Percentiles rank a stretch among this genome's conserved stretches.
Evolutionary conservation across 2,113 vertebrate genomes (phyloP).

Genomic region (Gavia stellata): DNA sequence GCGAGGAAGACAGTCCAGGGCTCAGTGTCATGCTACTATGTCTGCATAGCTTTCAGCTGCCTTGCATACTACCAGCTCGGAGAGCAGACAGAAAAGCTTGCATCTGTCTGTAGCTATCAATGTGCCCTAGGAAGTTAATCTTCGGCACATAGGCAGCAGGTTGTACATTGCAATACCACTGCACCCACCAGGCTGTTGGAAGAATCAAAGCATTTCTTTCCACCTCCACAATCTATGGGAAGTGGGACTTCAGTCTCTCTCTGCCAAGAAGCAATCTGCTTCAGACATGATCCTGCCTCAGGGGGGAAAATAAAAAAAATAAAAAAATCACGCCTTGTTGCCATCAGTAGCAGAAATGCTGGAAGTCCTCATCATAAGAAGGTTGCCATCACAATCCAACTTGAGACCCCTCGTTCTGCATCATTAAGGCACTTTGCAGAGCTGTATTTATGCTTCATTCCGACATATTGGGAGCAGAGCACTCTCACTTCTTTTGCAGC

Average conservation of each 20-base stretch:
- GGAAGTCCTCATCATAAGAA: background rate
- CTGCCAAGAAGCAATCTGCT: background rate
- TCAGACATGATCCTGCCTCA: background rate
- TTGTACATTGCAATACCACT: background rate
- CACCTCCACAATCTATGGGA: background rate
- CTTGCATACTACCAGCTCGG: background rate
- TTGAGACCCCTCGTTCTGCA: background rate
- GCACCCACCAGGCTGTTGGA: background rate
- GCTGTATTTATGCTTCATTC: background rate
- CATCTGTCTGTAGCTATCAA: conserved; percentile 34
- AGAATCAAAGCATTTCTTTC: background rate
- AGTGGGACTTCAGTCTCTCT: background rate
- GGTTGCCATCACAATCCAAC: background rate
- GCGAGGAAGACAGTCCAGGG: background rate
- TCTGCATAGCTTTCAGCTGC: conserved; percentile 18
- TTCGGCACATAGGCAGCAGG: background rate
- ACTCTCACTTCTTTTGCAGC: background rate
- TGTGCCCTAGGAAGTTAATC: background rate
- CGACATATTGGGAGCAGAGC: background rate
- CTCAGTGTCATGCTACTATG: background rate
- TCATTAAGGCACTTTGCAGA: background rate
- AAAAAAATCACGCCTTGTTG: background rate
- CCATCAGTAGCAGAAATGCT: background rate
- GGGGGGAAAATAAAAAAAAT: background rate
- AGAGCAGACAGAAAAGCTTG: background rate